A percentile compares a stretch with the other conserved stretches of the same genome.
These are phyloP conservation scores for Xerus rutilus DNA, from an alignment of 2,797 vertebrate genomes.

Conservation along the genomic window DNA sequence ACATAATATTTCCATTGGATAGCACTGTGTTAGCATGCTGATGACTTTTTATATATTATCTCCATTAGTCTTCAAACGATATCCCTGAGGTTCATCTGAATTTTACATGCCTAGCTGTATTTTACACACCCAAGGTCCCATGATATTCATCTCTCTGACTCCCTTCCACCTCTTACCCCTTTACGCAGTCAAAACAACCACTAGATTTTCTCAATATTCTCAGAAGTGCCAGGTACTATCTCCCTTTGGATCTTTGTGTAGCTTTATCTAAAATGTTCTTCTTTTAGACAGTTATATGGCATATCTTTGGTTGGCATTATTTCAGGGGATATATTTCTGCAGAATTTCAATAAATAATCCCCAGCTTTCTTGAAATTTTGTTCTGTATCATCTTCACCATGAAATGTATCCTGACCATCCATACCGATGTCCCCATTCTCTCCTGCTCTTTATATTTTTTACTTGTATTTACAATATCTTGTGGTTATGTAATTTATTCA, in stretches of 20 bases:
- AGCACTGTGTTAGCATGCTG: not conserved
- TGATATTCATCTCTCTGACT: not conserved
- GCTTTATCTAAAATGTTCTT: not conserved
- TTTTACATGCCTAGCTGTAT: not conserved
- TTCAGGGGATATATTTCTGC: not conserved
- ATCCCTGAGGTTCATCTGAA: not conserved
- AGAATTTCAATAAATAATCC: not conserved
- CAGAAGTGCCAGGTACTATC: not conserved
- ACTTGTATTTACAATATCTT: not conserved
- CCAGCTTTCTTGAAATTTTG: not conserved
- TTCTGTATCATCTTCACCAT: not conserved
- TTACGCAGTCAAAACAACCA: too few species aligned
- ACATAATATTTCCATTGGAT: not conserved
- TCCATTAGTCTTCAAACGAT: not conserved
- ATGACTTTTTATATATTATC: not conserved
- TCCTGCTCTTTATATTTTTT: not conserved
- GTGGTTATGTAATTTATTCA: not conserved
- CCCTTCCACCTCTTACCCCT: not conserved
- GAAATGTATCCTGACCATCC: not conserved
- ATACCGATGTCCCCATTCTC: not conserved
- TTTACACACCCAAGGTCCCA: not conserved
- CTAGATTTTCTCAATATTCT: not conserved
- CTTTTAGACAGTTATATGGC: not conserved
- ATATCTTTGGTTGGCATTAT: not conserved
- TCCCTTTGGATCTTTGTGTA: not conserved